These are phyloP conservation scores for Agrochola lota DNA, from an alignment of 2,888 invertebrate species.

Conservation along the genomic window DNA sequence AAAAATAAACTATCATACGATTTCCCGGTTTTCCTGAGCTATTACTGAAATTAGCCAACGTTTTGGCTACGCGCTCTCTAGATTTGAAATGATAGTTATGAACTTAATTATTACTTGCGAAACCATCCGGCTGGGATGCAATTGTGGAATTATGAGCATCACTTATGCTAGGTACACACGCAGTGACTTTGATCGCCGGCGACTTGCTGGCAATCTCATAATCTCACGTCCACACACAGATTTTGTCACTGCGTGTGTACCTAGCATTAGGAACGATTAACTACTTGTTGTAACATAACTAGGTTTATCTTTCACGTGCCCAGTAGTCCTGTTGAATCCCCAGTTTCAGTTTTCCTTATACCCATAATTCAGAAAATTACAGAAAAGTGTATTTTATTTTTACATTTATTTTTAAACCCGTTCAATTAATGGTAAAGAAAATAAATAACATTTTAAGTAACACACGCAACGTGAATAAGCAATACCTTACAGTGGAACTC, in stretches of 20 bases:
- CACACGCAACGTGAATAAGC: slow-evolving; percentile 35
- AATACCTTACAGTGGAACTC: slow-evolving; percentile 47
- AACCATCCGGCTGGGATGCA: neutral
- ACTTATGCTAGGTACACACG: neutral
- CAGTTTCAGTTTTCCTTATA: slow-evolving; percentile 28
- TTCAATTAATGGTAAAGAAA: slow-evolving; percentile 49
- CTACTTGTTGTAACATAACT: neutral
- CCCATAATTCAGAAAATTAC: slow-evolving; percentile 34
- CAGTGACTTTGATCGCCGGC: neutral
- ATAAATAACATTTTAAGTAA: slow-evolving; percentile 52
- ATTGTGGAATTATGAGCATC: neutral
- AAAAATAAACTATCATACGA: slow-evolving; percentile 1
- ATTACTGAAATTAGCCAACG: neutral
- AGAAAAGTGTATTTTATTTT: slow-evolving; percentile 24
- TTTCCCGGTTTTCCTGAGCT: slow-evolving; percentile 11
- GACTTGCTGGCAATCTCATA: neutral
- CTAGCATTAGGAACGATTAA: neutral
- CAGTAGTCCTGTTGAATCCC: too few species aligned
- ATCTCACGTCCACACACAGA: neutral
- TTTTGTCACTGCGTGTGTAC: neutral
- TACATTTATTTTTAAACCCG: slow-evolving; percentile 39
- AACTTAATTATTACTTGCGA: neutral
- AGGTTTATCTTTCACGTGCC: neutral
- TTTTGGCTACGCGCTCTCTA: slow-evolving; percentile 3
- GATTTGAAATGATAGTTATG: slow-evolving; percentile 7